These are phyloP conservation scores for Osmerus mordax DNA, from an alignment of 2,113 vertebrate species.

Conservation along the genomic window DNA sequence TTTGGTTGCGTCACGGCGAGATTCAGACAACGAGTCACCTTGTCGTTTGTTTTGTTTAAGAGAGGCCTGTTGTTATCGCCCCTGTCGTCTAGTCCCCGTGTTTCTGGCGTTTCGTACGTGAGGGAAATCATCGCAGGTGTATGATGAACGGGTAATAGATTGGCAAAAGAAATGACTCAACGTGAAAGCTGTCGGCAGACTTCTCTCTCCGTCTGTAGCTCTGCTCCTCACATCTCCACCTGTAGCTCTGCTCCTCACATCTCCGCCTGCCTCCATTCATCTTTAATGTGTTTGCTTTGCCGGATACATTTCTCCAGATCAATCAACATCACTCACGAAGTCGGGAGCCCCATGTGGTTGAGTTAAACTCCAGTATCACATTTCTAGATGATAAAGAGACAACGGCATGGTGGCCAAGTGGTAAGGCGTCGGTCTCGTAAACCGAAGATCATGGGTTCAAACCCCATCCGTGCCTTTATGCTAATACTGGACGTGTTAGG, in stretches of 20 bases:
- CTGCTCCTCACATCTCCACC: too few species aligned
- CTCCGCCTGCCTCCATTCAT: conserved; percentile 32
- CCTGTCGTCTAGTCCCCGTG: not conserved
- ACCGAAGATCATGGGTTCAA: too few species aligned
- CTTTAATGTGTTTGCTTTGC: conserved; percentile 35
- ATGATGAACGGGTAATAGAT: conserved; percentile 47
- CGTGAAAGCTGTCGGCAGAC: conserved; percentile 23
- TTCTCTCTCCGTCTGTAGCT: conserved; percentile 5
- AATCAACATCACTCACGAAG: conserved; percentile 50
- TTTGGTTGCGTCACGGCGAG: too few species aligned
- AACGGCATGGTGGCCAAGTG: not conserved
- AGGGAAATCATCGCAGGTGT: conserved; percentile 15
- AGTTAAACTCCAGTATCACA: conserved; percentile 10
- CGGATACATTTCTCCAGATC: conserved; percentile 49
- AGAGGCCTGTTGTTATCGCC: not conserved
- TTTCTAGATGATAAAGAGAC: not conserved
- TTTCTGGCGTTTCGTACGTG: not conserved
- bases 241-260: too few species aligned
- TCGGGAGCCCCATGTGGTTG: conserved; percentile 29
- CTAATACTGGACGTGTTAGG: too few species aligned
- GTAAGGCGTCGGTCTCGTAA: too few species aligned
- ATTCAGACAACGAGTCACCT: too few species aligned
- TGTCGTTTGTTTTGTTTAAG: too few species aligned
- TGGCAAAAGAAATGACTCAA: conserved; percentile 41
- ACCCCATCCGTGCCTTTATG: too few species aligned